These are phyloP conservation scores for Liparis tanakae DNA, from an alignment of 2,797 vertebrate genomes.

Conservation along the genomic window DNA sequence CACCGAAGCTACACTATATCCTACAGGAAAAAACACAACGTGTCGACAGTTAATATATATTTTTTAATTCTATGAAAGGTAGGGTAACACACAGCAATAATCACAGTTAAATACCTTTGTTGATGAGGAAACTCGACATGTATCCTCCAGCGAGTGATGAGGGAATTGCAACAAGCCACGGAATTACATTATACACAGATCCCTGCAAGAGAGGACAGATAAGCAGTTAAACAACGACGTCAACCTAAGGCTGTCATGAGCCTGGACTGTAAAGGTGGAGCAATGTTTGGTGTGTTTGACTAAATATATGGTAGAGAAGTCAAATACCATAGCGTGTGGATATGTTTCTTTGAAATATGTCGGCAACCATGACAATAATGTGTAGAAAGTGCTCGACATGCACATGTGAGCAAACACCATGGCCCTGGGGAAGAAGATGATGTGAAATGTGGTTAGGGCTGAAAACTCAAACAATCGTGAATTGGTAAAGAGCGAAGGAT, in stretches of 20 bases:
- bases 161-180: constrained; percentile 90
- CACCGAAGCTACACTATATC: constrained; percentile 81
- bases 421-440: constrained; percentile 79
- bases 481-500: not conserved
- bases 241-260: not conserved
- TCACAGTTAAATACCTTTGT: constrained; percentile 77
- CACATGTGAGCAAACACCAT: constrained; percentile 90
- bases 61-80: not conserved
- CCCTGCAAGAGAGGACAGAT: constrained; percentile 75
- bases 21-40: constrained; percentile 64
- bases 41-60: not conserved
- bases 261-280: rapidly evolving
- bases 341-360: constrained; percentile 93
- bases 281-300: not conserved
- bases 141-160: constrained; percentile 85
- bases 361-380: constrained; percentile 92
- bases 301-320: not conserved
- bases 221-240: not conserved
- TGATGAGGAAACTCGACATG: constrained; percentile 88
- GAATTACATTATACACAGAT: constrained; percentile 91
- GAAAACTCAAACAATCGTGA: not conserved
- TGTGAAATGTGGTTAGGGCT: not conserved
- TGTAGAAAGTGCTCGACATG: constrained; percentile 82
- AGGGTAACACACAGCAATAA: not conserved
- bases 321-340: constrained; percentile 86